Evolutionary conservation across 2,113 vertebrate species (phyloP).

Genomic region (Peromyscus polionotus): DNA sequence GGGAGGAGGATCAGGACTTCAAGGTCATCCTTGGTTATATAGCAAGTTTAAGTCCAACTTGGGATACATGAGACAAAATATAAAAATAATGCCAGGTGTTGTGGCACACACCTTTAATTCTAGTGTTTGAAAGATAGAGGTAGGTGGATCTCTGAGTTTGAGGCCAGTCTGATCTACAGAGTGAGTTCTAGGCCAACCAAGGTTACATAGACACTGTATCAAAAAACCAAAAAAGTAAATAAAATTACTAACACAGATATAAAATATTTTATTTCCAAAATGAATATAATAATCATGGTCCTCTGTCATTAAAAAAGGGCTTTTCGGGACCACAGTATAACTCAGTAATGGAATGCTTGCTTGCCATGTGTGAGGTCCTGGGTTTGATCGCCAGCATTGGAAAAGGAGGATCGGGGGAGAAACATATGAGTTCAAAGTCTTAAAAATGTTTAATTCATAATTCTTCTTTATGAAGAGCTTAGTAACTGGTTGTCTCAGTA

Average conservation of each 20-base stretch:
- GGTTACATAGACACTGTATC: background rate
- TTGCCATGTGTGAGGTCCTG: background rate
- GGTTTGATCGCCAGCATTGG: background rate
- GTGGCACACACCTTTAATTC: background rate
- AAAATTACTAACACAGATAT: background rate
- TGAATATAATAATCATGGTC: slow-evolving; percentile 10
- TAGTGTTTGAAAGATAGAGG: background rate
- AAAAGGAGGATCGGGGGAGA: background rate
- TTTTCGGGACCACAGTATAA: background rate
- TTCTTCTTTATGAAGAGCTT: slow-evolving; percentile 1
- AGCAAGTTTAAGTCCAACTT: background rate
- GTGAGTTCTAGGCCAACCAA: background rate
- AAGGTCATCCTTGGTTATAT: background rate
- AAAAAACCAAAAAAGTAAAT: background rate
- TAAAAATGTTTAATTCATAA: background rate
- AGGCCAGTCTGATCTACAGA: background rate
- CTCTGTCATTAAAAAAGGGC: slow-evolving; percentile 30
- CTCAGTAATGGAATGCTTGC: background rate
- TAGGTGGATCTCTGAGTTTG: background rate
- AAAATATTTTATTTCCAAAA: background rate
- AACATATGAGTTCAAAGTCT: slow-evolving; percentile 10
- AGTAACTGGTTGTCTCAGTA: background rate
- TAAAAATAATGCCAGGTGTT: background rate
- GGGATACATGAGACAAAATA: background rate
- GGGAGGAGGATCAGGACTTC: background rate